Evolutionary conservation across 1,140 invertebrate genomes (phyloP).

Genomic region (Pissodes strobi): DNA sequence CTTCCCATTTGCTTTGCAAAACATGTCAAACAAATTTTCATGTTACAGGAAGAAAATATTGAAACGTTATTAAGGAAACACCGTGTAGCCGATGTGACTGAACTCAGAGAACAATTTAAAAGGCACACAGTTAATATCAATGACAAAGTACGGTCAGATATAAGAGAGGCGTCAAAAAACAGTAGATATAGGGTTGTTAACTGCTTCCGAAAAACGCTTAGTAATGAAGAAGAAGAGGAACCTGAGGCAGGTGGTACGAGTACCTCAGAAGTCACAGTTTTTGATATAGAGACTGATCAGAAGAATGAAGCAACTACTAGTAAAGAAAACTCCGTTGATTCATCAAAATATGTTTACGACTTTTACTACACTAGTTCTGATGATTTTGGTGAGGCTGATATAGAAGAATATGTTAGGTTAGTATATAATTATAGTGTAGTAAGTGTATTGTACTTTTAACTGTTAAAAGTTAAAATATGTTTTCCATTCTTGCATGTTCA

Average conservation of each 20-base stretch:
- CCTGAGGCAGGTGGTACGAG: slow-evolving; percentile 12
- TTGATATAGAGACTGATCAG: slow-evolving; percentile 53
- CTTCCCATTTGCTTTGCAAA: background rate
- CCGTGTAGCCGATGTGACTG: slow-evolving; percentile 33
- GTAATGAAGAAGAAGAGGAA: slow-evolving; percentile 23
- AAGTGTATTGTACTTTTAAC: slow-evolving; percentile 11
- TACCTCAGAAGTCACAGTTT: slow-evolving; percentile 46
- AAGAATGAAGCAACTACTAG: slow-evolving; percentile 28
- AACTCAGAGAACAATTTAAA: slow-evolving; percentile 55
- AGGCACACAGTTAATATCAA: slow-evolving; percentile 56
- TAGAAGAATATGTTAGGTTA: slow-evolving; percentile 60
- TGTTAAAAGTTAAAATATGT: too few species aligned
- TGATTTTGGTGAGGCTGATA: slow-evolving; percentile 60
- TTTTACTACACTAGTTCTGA: slow-evolving; percentile 60
- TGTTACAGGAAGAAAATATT: slow-evolving; percentile 55
- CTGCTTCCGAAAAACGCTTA: slow-evolving; percentile 43
- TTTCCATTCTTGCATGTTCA: background rate
- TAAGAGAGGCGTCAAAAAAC: slow-evolving; percentile 54
- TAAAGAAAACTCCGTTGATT: slow-evolving; percentile 4
- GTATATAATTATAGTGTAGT: slow-evolving; percentile 24
- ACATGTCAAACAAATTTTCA: slow-evolving; percentile 22
- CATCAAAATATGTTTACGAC: slow-evolving; percentile 60
- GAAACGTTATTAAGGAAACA: slow-evolving; percentile 54
- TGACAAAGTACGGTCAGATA: slow-evolving; percentile 57
- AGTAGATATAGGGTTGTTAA: slow-evolving; percentile 61